These are phyloP conservation scores for Diadegma fenestrale DNA, from an alignment of 2,888 invertebrate species.

Conservation along the genomic window DNA sequence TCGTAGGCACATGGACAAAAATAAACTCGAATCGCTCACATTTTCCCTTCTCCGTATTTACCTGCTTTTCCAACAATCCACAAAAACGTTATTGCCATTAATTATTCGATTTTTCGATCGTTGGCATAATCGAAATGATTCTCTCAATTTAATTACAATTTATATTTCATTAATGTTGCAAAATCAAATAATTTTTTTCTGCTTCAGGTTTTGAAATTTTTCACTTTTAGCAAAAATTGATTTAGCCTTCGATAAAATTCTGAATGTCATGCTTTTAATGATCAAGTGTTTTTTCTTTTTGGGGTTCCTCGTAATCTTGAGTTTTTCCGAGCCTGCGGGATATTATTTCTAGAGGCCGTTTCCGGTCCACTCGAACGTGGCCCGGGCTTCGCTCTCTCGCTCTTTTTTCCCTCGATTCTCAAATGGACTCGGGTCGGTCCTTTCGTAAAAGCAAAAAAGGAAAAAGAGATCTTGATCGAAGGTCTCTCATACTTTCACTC, in stretches of 20 bases:
- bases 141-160: background rate
- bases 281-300: background rate
- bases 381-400: constrained; percentile 34
- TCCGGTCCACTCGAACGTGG: constrained; percentile 61
- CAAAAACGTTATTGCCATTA: background rate
- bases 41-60: constrained; percentile 25
- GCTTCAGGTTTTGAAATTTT: no score
- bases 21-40: constrained; percentile 59
- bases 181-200: no score
- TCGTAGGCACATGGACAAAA: constrained; percentile 59
- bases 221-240: background rate
- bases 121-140: background rate
- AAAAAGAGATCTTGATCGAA: constrained; percentile 47
- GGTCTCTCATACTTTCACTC: constrained; percentile 63
- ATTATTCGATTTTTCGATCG: background rate
- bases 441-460: constrained; percentile 19
- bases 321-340: constrained; percentile 33
- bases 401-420: constrained; percentile 10
- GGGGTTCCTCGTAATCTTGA: constrained; percentile 17
- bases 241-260: background rate
- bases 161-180: no score
- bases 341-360: constrained; percentile 59
- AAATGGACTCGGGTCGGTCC: constrained; percentile 7
- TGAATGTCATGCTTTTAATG: background rate
- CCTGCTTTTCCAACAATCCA: constrained; percentile 24